Conservation (phyloP, 2,797 vertebrate genomes). For the Microhierax caerulescens region DNA sequence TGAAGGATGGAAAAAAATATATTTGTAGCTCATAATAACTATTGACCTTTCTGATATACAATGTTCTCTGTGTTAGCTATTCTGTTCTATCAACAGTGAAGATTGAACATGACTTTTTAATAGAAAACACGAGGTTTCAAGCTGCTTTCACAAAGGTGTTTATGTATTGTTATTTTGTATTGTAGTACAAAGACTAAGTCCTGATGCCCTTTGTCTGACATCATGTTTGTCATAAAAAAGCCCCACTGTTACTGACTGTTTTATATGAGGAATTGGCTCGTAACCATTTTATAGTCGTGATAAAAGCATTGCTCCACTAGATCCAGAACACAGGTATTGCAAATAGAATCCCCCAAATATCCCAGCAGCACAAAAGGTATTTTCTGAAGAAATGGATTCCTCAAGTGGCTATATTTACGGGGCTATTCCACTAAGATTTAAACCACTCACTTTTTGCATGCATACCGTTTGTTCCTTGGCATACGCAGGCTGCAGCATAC, state of each 20-base stretch:
- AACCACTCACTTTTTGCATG: slow-evolving; percentile 56
- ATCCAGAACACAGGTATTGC: slow-evolving; percentile 59
- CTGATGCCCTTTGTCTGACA: slow-evolving; percentile 82
- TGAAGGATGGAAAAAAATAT: slow-evolving; percentile 83
- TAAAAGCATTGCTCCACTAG: slow-evolving; percentile 72
- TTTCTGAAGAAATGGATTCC: slow-evolving; percentile 73
- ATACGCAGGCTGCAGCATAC: neutral
- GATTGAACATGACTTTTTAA: slow-evolving; percentile 87
- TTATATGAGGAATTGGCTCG: slow-evolving; percentile 75
- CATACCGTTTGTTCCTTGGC: slow-evolving; percentile 22
- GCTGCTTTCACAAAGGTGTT: slow-evolving; percentile 81
- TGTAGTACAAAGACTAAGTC: slow-evolving; percentile 77
- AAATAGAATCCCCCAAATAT: slow-evolving; percentile 71
- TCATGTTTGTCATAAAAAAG: slow-evolving; percentile 71
- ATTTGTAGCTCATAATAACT: slow-evolving; percentile 86
- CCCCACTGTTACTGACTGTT: slow-evolving; percentile 67
- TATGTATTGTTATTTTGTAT: slow-evolving; percentile 82
- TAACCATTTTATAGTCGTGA: slow-evolving; percentile 76
- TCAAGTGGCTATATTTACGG: slow-evolving; percentile 74
- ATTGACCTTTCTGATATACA: slow-evolving; percentile 85
- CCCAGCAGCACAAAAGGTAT: slow-evolving; percentile 58
- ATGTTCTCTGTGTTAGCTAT: slow-evolving; percentile 83
- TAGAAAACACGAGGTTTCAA: slow-evolving; percentile 83
- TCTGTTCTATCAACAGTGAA: slow-evolving; percentile 84
- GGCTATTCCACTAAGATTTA: slow-evolving; percentile 68